These are phyloP conservation scores for Notothenia coriiceps DNA, from an alignment of 2,113 vertebrate genomes.

Conservation along the genomic window DNA sequence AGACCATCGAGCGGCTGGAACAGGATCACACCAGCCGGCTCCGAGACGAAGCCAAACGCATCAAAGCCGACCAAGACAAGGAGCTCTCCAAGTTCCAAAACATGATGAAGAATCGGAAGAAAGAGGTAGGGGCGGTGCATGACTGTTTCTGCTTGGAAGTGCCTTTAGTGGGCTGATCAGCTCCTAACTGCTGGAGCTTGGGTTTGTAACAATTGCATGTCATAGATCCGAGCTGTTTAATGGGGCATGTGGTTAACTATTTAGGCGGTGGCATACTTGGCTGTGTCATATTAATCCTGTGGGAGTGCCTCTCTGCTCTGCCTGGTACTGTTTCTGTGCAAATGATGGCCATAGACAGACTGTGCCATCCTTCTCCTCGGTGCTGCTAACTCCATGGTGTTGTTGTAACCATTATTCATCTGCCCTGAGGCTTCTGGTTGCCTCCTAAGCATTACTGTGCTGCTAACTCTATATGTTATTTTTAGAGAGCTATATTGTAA, in stretches of 20 bases:
- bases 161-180: constrained; percentile 2
- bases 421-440: constrained; percentile 44
- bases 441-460: constrained; percentile 21
- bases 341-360: constrained; percentile 23
- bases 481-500: constrained; percentile 38
- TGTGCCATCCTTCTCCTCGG: constrained; percentile 33
- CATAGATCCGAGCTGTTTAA: constrained; percentile 21
- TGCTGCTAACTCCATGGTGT: constrained; percentile 57
- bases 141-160: constrained; percentile 6
- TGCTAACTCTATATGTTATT: constrained; percentile 36
- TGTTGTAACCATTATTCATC: constrained; percentile 66
- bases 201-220: constrained; percentile 41
- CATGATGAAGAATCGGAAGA: constrained; percentile 95
- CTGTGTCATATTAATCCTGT: constrained; percentile 28
- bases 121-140: constrained; percentile 89
- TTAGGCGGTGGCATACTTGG: constrained; percentile 31
- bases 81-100: constrained; percentile 98
- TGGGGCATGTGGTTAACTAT: constrained; percentile 38
- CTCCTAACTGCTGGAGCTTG: neutral
- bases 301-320: constrained; percentile 32
- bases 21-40: constrained; percentile 97
- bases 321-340: constrained; percentile 16
- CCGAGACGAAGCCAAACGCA: constrained; percentile 95
- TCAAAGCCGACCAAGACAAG: constrained; percentile 97
- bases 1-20: constrained; percentile 97